These are phyloP conservation scores for Trichonephila clavipes DNA, from an alignment of 1,140 invertebrate species.

Conservation along the genomic window DNA sequence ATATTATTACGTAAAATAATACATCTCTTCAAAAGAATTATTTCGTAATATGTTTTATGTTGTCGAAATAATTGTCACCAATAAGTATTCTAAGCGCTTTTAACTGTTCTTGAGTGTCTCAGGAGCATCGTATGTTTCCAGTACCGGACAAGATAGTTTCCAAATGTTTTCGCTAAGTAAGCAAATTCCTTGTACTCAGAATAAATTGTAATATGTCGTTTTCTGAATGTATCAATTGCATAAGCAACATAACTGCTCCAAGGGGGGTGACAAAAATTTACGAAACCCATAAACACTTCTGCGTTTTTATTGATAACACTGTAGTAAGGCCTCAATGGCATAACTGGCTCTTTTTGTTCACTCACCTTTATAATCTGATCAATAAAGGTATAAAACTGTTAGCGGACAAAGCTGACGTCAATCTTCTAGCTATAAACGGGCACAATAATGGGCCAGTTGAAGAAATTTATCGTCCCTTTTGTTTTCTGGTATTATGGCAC, in stretches of 20 bases:
- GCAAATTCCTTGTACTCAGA: background rate
- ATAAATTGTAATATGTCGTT: conserved; percentile 16
- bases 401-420: conserved; percentile 57
- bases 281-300: conserved; percentile 11
- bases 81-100: background rate
- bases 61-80: background rate
- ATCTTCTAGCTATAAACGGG: conserved; percentile 61
- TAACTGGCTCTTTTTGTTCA: conserved; percentile 32
- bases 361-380: conserved; percentile 61
- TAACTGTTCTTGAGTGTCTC: background rate
- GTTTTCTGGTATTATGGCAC: conserved; percentile 66
- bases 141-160: background rate
- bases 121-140: background rate
- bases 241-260: background rate
- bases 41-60: background rate
- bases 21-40: background rate
- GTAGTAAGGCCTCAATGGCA: conserved; percentile 8
- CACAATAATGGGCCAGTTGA: conserved; percentile 71
- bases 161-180: background rate
- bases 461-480: conserved; percentile 69
- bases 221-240: conserved; percentile 34
- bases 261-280: conserved; percentile 47
- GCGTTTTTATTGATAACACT: conserved; percentile 40
- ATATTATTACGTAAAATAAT: background rate
- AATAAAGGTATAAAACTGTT: conserved; percentile 76